A percentile compares a stretch with the other conserved stretches of the same genome.
These are phyloP conservation scores for Drosophila asahinai DNA, from an alignment of 1,140 invertebrate species.

Conservation along the genomic window DNA sequence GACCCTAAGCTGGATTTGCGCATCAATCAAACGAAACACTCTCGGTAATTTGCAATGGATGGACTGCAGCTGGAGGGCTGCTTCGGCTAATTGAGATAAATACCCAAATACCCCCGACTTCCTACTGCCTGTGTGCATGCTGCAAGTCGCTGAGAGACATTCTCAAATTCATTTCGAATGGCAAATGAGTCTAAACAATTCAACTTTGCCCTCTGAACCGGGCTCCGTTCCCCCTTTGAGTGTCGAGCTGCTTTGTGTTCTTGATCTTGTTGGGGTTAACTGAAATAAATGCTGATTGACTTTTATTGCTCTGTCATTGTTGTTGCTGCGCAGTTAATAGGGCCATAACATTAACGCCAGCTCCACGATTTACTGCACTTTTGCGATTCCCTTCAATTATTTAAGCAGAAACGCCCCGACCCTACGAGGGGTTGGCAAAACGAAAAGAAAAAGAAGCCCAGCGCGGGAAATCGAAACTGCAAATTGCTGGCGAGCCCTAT, in stretches of 20 bases:
- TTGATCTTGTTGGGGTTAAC: slow-evolving; percentile 67
- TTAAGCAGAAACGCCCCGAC: slow-evolving; percentile 39
- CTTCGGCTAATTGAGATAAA: slow-evolving; percentile 67
- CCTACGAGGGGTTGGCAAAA: slow-evolving; percentile 4
- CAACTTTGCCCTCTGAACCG: slow-evolving; percentile 30
- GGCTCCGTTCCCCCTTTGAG: not conserved
- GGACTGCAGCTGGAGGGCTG: slow-evolving; percentile 38
- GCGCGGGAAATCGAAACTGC: slow-evolving; percentile 67
- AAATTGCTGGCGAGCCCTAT: slow-evolving; percentile 66
- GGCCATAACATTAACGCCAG: slow-evolving; percentile 61
- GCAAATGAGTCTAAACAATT: slow-evolving; percentile 71
- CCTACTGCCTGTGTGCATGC: slow-evolving; percentile 8
- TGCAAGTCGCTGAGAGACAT: slow-evolving; percentile 43
- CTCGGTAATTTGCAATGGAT: slow-evolving; percentile 32
- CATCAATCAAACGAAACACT: slow-evolving; percentile 37
- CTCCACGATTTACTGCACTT: slow-evolving; percentile 71
- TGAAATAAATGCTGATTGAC: slow-evolving; percentile 81
- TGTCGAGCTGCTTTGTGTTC: slow-evolving; percentile 33
- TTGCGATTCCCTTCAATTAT: slow-evolving; percentile 61
- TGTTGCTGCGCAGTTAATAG: slow-evolving; percentile 61
- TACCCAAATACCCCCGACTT: slow-evolving; percentile 18
- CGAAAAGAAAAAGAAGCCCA: slow-evolving; percentile 29
- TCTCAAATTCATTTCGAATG: slow-evolving; percentile 51
- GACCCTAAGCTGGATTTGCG: slow-evolving; percentile 22
- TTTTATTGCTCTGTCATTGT: slow-evolving; percentile 69